Percentiles rank a stretch among this genome's conserved stretches.
Evolutionary conservation across 2,113 vertebrate genomes (phyloP).

Genomic region (Prunella fulvescens): DNA sequence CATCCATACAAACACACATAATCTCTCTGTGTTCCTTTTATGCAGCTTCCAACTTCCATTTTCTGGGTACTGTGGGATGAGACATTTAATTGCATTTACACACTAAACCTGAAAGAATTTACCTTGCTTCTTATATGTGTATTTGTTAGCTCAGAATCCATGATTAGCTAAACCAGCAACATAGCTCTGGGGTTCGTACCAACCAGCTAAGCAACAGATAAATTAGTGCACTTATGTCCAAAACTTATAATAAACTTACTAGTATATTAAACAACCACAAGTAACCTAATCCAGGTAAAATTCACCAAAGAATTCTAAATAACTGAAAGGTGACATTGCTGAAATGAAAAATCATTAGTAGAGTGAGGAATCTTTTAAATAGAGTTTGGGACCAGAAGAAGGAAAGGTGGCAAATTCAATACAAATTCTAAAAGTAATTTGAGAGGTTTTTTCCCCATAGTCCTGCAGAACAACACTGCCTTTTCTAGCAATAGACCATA

Average conservation of each 20-base stretch:
- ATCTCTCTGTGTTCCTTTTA: not conserved
- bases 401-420: not conserved
- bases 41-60: not conserved
- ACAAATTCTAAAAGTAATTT: not conserved
- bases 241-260: not conserved
- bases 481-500: not conserved
- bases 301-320: not conserved
- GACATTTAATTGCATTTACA: not conserved
- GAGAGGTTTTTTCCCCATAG: rapidly evolving
- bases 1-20: not conserved
- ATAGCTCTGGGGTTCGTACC: not conserved
- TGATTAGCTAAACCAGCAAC: not conserved
- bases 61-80: rapidly evolving
- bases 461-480: not conserved
- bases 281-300: not conserved
- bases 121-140: not conserved
- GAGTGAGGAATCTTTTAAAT: not conserved
- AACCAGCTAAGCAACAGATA: not conserved
- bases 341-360: not conserved
- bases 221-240: not conserved
- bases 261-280: not conserved
- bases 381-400: not conserved
- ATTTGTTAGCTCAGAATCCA: not conserved
- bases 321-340: not conserved
- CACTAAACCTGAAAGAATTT: not conserved